A percentile compares a stretch with the other conserved stretches of the same genome.
Conservation (phyloP, 92 coral and sea anemone genomes). For the Bergia puertoricense region DNA sequence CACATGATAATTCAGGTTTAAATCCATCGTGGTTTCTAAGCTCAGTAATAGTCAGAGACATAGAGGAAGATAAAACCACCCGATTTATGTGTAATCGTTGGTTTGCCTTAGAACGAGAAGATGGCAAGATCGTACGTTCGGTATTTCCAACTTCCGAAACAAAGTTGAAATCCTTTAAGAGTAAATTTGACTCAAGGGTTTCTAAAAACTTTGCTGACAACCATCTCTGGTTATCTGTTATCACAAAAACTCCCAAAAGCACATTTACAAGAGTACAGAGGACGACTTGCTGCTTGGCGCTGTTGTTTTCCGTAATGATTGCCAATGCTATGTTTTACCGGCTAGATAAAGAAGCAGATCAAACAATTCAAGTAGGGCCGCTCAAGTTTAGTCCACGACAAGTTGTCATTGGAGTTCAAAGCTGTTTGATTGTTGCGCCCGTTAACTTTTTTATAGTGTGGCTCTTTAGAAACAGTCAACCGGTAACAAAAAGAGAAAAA, state of each 20-base stretch:
- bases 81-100: conserved; percentile 64
- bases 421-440: conserved; percentile 76
- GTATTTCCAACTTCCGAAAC: conserved; percentile 49
- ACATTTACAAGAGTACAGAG: conserved; percentile 78
- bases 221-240: conserved; percentile 80
- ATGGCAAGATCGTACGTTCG: conserved; percentile 62
- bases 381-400: conserved; percentile 80
- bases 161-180: conserved; percentile 57
- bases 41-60: conserved; percentile 50
- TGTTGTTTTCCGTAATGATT: conserved; percentile 75
- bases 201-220: conserved; percentile 70
- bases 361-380: conserved; percentile 80
- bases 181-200: conserved; percentile 50
- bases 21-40: conserved; percentile 74
- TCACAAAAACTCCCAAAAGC: conserved; percentile 78
- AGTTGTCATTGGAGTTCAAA: conserved; percentile 65
- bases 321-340: conserved; percentile 85
- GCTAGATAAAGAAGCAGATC: conserved; percentile 61
- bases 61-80: conserved; percentile 43
- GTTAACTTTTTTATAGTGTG: conserved; percentile 64
- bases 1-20: conserved; percentile 77
- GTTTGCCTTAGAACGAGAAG: conserved; percentile 75
- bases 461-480: conserved; percentile 66
- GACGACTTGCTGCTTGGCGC: conserved; percentile 74
- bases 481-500: neutral